Conservation (phyloP, 1,140 invertebrate species). For the Apolygus lucorum region DNA sequence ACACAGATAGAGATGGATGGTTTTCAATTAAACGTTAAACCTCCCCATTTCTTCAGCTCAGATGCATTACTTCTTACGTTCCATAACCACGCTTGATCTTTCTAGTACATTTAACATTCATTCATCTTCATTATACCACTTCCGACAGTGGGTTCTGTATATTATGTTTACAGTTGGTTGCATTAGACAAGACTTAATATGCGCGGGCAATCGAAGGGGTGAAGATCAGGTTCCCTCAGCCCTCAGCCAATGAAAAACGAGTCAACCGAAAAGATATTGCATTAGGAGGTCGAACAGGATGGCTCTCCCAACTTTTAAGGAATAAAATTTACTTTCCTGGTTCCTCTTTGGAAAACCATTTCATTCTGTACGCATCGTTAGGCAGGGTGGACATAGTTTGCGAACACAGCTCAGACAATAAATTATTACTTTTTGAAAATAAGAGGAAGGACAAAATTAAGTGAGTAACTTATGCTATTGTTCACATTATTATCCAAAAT, state of each 20-base stretch:
- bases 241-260: background rate
- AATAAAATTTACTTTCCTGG: no score
- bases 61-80: background rate
- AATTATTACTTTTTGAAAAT: no score
- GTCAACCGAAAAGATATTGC: background rate
- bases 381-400: no score
- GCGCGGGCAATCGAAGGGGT: background rate
- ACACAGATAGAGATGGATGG: background rate
- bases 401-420: no score
- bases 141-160: background rate
- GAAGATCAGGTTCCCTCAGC: background rate
- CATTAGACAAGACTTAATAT: background rate
- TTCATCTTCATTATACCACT: background rate
- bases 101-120: background rate
- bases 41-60: background rate
- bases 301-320: no score
- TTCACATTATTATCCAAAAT: no score
- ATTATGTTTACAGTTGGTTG: background rate
- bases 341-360: no score
- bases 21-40: background rate
- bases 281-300: no score
- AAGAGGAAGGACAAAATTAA: no score
- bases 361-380: no score
- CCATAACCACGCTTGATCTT: background rate
- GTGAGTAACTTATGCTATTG: no score